These are phyloP conservation scores for Onychostruthus taczanowskii DNA, from an alignment of 2,113 vertebrate genomes.

Conservation along the genomic window DNA sequence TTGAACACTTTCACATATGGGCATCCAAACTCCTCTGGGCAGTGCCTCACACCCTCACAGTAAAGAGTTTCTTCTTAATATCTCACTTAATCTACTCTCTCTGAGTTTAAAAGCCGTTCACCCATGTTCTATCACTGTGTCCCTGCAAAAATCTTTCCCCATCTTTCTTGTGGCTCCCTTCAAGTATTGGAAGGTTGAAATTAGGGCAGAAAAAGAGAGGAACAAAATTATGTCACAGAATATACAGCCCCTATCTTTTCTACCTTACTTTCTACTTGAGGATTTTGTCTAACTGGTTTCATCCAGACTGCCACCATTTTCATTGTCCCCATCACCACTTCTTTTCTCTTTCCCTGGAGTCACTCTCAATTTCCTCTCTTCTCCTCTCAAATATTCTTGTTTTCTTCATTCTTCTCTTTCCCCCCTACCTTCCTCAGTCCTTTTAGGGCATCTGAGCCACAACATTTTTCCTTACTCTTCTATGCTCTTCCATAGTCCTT, in stretches of 20 bases:
- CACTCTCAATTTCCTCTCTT: not conserved
- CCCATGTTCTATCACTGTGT: accelerated
- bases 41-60: not conserved
- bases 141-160: not conserved
- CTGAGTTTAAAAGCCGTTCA: not conserved
- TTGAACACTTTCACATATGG: not conserved
- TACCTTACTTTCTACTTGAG: not conserved
- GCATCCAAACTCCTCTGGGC: not conserved
- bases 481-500: not conserved
- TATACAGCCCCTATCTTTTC: not conserved
- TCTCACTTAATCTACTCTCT: not conserved
- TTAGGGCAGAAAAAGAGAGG: not conserved
- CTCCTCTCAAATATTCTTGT: not conserved
- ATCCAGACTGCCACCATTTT: not conserved
- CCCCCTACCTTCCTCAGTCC: no score
- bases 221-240: not conserved
- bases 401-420: not conserved
- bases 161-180: not conserved
- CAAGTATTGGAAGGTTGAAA: not conserved
- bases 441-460: not conserved
- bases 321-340: not conserved
- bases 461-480: not conserved
- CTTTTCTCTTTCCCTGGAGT: not conserved
- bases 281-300: not conserved
- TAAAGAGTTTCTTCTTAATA: not conserved